Conservation (phyloP, 2,888 invertebrate genomes). For the Cyclophora punctaria region DNA sequence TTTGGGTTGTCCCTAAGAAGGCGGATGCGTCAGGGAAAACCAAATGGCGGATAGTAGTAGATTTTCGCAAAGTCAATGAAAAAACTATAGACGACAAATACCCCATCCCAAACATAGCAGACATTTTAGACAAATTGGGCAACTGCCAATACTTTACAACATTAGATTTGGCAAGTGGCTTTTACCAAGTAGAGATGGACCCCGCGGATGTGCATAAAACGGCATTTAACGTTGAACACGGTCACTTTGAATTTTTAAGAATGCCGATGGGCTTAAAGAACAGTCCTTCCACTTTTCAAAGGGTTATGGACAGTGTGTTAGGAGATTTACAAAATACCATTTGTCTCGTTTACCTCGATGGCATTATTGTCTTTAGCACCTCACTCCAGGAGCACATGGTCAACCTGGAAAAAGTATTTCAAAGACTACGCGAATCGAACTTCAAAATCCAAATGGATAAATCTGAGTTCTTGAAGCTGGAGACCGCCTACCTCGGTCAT, state of each 20-base stretch:
- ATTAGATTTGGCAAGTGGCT: too few species aligned
- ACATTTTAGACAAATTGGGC: neutral
- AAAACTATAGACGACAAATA: neutral
- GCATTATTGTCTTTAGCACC: slow-evolving; percentile 1
- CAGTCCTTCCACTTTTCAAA: too few species aligned
- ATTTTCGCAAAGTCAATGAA: neutral
- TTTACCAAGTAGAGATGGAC: too few species aligned
- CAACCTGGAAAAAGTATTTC: slow-evolving; percentile 6
- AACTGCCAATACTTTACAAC: too few species aligned
- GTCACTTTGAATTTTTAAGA: slow-evolving; percentile 4
- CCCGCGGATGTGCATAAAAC: slow-evolving; percentile 1
- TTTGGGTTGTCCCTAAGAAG: too few species aligned
- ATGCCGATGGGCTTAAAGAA: neutral
- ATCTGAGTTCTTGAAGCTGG: too few species aligned
- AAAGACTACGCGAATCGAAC: slow-evolving; percentile 10
- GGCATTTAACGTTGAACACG: slow-evolving; percentile 1
- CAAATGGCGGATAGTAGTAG: slow-evolving; percentile 7
- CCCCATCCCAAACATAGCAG: neutral
- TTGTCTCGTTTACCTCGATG: slow-evolving; percentile 24
- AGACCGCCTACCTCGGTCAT: slow-evolving; percentile 25
- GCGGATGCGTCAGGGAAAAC: slow-evolving; percentile 1
- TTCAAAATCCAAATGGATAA: slow-evolving; percentile 9
- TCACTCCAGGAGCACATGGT: too few species aligned
- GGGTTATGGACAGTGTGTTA: neutral
- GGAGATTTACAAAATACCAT: neutral